These are phyloP conservation scores for Latheticus oryzae DNA, from an alignment of 2,888 invertebrate species.

Conservation along the genomic window DNA sequence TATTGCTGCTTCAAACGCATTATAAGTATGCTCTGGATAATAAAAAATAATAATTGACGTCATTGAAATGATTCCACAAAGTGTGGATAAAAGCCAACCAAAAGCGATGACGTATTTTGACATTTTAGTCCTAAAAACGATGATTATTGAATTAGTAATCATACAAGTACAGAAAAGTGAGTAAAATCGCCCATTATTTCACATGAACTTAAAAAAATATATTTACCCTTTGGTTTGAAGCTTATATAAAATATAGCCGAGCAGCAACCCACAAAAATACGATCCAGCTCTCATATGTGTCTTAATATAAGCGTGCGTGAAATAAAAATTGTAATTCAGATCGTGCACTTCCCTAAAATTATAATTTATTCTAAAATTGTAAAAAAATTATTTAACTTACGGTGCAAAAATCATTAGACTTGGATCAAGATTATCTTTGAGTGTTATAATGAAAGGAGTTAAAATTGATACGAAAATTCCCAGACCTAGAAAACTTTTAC, in stretches of 20 bases:
- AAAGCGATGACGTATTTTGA: constrained; percentile 48
- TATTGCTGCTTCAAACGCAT: constrained; percentile 71
- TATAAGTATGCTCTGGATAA: constrained; percentile 71
- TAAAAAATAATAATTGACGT: constrained; percentile 75
- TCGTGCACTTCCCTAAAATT: constrained; percentile 75
- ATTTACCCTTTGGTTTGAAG: constrained; percentile 74
- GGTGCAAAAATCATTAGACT: constrained; percentile 76
- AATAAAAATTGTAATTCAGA: constrained; percentile 73
- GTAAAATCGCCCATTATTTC: too few species aligned
- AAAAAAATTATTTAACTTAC: constrained; percentile 67
- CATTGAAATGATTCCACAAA: constrained; percentile 70
- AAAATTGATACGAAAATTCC: too few species aligned
- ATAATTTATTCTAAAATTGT: constrained; percentile 30
- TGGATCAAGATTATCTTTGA: constrained; percentile 72
- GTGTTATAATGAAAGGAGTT: constrained; percentile 67
- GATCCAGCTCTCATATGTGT: constrained; percentile 81
- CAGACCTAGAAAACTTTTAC: constrained; percentile 68
- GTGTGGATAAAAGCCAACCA: constrained; percentile 55
- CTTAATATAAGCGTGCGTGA: constrained; percentile 75
- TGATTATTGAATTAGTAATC: too few species aligned
- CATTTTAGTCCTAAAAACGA: constrained; percentile 60
- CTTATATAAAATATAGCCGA: constrained; percentile 74
- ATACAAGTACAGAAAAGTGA: too few species aligned
- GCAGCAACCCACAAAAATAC: constrained; percentile 75
- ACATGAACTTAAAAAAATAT: not conserved